A percentile compares a stretch with the other conserved stretches of the same genome.
These are phyloP conservation scores for Anoplopoma fimbria DNA, from an alignment of 2,113 vertebrate genomes.

Conservation along the genomic window DNA sequence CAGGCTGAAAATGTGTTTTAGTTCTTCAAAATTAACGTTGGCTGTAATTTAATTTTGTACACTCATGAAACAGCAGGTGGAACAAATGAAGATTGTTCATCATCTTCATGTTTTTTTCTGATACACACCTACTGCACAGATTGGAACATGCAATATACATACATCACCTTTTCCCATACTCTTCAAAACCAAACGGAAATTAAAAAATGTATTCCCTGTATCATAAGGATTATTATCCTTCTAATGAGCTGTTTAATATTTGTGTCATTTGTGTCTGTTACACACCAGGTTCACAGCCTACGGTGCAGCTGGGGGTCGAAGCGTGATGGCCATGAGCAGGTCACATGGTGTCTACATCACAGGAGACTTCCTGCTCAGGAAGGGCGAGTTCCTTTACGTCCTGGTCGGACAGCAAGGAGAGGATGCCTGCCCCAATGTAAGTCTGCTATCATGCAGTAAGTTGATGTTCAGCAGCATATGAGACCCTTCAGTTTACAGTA, in stretches of 20 bases:
- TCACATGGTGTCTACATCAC: slow-evolving; percentile 92
- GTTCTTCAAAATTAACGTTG: slow-evolving; percentile 38
- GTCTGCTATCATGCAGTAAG: not conserved
- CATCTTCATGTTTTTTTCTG: slow-evolving; percentile 4
- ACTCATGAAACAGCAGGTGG: slow-evolving; percentile 5
- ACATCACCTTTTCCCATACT: not conserved
- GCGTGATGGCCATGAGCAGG: slow-evolving; percentile 89
- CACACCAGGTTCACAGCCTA: slow-evolving; percentile 91
- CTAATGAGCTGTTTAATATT: not conserved
- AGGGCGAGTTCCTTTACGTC: slow-evolving; percentile 90
- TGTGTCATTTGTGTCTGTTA: slow-evolving; percentile 1
- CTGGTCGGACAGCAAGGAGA: slow-evolving; percentile 97
- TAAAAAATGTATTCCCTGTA: not conserved
- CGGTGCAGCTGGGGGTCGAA: slow-evolving; percentile 95
- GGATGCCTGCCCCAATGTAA: slow-evolving; percentile 95
- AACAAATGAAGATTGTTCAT: slow-evolving; percentile 3
- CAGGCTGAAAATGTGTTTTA: slow-evolving; percentile 13
- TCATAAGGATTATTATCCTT: slow-evolving; percentile 8
- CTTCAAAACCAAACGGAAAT: not conserved
- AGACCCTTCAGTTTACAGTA: not conserved
- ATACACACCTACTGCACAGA: not conserved
- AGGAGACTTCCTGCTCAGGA: slow-evolving; percentile 92
- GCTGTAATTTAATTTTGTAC: slow-evolving; percentile 16
- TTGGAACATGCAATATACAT: not conserved
- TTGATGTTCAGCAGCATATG: not conserved